Percentiles rank a stretch among this genome's conserved stretches.
These are phyloP conservation scores for Hydrophis major DNA, from an alignment of 2,797 vertebrate species.

Conservation along the genomic window DNA sequence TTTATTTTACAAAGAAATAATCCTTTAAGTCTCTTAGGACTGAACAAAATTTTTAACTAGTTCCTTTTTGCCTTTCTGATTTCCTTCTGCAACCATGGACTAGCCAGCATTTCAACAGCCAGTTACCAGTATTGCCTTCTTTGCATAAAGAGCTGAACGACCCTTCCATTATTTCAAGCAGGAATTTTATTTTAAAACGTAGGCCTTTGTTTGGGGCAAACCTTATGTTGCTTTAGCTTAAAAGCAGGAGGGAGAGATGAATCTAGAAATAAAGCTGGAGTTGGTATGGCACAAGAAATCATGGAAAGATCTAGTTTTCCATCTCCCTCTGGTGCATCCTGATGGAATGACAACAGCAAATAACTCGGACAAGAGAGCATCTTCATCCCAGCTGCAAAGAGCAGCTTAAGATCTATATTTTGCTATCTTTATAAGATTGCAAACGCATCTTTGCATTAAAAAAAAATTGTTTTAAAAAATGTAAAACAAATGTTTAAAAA, in stretches of 20 bases:
- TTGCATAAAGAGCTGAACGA: neutral
- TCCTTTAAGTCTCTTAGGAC: conserved; percentile 62
- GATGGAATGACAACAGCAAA: neutral
- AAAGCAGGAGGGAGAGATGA: neutral
- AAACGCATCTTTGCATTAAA: neutral
- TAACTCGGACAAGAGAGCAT: neutral
- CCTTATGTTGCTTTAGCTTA: neutral
- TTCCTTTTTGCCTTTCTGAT: neutral
- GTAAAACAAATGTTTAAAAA: neutral
- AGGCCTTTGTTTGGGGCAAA: neutral
- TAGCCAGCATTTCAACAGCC: conserved; percentile 24
- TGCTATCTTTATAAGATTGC: neutral
- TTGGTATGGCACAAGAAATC: neutral
- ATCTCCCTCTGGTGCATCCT: neutral
- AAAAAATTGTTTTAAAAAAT: neutral
- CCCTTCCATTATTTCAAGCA: neutral
- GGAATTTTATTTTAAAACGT: neutral
- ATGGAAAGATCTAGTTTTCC: neutral
- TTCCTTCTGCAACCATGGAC: conserved; percentile 28
- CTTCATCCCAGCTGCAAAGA: neutral
- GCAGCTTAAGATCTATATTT: neutral
- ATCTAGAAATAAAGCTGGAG: neutral
- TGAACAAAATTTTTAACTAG: conserved; percentile 41
- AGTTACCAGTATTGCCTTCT: conserved; percentile 14
- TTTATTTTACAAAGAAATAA: conserved; percentile 64